Conservation (phyloP, 2,797 vertebrate genomes). For the Pelochelys cantorii region DNA sequence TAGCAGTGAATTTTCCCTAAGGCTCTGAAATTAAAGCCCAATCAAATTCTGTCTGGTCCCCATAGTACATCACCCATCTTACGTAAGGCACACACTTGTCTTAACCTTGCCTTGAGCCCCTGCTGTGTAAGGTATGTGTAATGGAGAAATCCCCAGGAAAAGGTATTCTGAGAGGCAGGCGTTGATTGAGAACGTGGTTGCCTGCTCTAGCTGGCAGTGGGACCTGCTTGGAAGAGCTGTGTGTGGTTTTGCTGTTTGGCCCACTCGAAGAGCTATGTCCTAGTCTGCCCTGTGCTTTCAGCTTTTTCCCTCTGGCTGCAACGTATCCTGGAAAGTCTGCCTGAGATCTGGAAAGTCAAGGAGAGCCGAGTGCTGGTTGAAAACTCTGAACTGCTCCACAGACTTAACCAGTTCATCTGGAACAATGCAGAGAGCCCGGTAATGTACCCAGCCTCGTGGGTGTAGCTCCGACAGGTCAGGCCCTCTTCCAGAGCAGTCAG, state of each 20-base stretch:
- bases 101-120: neutral
- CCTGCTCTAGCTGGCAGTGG: neutral
- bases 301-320: constrained; percentile 89
- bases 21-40: neutral
- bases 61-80: accelerated
- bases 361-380: constrained; percentile 75
- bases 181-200: neutral
- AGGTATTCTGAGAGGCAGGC: neutral
- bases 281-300: constrained; percentile 59
- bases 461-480: neutral
- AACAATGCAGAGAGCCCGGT: constrained; percentile 89
- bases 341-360: constrained; percentile 78
- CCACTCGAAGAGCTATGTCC: neutral
- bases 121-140: neutral
- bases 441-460: neutral
- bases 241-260: neutral
- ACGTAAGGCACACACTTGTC: accelerated
- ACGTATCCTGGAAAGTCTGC: constrained; percentile 81
- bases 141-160: neutral
- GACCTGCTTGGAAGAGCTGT: neutral
- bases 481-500: neutral
- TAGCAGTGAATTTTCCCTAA: neutral
- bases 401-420: constrained; percentile 86
- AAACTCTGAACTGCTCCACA: constrained; percentile 70
- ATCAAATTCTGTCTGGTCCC: neutral